Percentiles rank a stretch among this genome's conserved stretches.
These are phyloP conservation scores for Alaudala cheleensis DNA, from an alignment of 2,113 vertebrate species.

Conservation along the genomic window DNA sequence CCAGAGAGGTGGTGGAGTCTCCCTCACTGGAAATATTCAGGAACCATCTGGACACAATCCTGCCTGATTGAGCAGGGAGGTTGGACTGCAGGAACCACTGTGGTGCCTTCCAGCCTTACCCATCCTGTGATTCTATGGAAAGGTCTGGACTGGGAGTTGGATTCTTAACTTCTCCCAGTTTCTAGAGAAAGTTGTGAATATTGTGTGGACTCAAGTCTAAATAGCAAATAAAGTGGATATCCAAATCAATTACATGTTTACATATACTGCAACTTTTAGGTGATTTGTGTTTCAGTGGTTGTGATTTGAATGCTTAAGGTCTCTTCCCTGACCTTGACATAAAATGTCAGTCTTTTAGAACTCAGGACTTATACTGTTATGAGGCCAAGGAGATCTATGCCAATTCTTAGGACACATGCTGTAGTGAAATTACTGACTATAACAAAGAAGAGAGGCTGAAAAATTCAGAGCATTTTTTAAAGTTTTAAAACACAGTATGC, in stretches of 20 bases:
- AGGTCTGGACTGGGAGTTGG: background rate
- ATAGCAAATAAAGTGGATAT: background rate
- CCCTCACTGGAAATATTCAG: background rate
- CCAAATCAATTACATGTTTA: background rate
- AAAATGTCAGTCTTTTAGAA: background rate
- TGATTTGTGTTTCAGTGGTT: background rate
- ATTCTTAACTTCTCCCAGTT: background rate
- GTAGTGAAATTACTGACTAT: background rate
- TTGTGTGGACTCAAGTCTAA: background rate
- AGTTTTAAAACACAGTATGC: background rate
- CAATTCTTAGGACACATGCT: fast-evolving
- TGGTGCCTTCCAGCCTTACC: background rate
- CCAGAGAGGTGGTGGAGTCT: background rate
- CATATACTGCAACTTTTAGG: background rate
- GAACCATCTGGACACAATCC: fast-evolving
- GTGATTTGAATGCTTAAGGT: background rate
- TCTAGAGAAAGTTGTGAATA: background rate
- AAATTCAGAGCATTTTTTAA: background rate
- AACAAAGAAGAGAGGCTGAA: background rate
- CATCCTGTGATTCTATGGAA: background rate
- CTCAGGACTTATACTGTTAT: background rate
- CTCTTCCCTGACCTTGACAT: background rate
- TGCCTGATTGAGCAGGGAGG: background rate
- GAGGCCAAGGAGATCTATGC: background rate
- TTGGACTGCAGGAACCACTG: background rate